Conservation (phyloP, 2,113 vertebrate genomes). For the Manacus vitellinus region DNA sequence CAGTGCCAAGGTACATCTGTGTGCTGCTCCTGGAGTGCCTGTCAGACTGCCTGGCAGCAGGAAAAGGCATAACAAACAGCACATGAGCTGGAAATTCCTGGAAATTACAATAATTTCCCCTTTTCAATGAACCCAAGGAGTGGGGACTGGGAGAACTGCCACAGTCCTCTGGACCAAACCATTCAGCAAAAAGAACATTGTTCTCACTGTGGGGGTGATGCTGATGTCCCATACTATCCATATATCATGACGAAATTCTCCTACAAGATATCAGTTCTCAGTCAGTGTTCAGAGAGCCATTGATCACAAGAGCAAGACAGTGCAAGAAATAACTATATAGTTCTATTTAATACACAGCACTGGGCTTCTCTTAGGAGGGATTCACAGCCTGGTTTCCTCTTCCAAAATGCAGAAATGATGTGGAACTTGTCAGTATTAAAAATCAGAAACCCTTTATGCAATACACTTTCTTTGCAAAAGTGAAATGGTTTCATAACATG, state of each 20-base stretch:
- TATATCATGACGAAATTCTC: not conserved
- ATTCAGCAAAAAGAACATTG: not conserved
- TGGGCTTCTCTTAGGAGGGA: not conserved
- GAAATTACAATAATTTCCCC: not conserved
- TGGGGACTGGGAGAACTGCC: not conserved
- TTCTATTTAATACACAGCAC: not conserved
- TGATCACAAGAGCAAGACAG: not conserved
- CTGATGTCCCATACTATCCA: not conserved
- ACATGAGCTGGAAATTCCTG: rapidly evolving
- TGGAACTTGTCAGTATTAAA: not conserved
- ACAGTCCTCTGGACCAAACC: not conserved
- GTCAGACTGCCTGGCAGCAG: not conserved
- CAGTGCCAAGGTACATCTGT: not conserved
- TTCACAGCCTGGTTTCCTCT: not conserved
- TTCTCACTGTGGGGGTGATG: not conserved
- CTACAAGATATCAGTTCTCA: not conserved
- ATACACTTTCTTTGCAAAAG: not conserved
- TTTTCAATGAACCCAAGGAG: not conserved
- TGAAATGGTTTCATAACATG: not conserved
- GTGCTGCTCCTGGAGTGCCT: not conserved
- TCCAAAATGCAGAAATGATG: not conserved
- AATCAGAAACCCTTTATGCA: not conserved
- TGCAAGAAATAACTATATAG: not conserved
- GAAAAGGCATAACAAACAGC: not conserved
- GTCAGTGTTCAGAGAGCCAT: not conserved